Evolutionary conservation across 2,797 vertebrate species (phyloP), one percentile per base, ranked within the genome.

Genomic region (Anolis apletophallus): DNA sequence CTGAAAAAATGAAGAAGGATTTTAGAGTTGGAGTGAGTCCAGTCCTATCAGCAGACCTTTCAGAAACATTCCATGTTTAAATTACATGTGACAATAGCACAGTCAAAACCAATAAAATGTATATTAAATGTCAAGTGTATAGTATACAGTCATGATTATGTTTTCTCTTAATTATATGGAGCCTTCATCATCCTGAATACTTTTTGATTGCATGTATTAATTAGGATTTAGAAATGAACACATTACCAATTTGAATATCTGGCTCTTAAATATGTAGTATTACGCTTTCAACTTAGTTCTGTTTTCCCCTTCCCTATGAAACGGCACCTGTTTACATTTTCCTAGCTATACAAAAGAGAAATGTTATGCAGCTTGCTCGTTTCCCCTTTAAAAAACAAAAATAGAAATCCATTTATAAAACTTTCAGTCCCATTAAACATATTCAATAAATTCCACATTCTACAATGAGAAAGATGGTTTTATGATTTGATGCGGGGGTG

Each of bases 391-490:
- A 36, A 59, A 91, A 87, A 77, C 84, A 79, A 85, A 90, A 89
- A 88, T 0, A 92, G 91, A 91, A 94, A 94, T 83, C 88, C 88
- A 85, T 94, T 89, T 85, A 86, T 92, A 96, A 87, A 87, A 96
- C 94, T 96, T 96, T 94, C 78, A 73, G 92, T 95, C 94, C 93
- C 85, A 73, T 94, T 95, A 94, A 92, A 89, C 88, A 83, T 90
- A 93, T 94, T 93, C 93, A 91, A 94, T 92, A 94, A 86, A 86
- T 92, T 93, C 80, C 40, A 92, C 73, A 84, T 93, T 90, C 91
- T 61, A 87, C 95, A 95, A 93, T 89, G 94, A 95, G 90, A 95
- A 94, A 96, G 94, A 96, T 95, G 93, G 89, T 94, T 96, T 96
- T 95, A 95, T 94, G 95, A 96, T 96, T 96, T 96, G 95, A 94